A percentile compares a stretch with the other conserved stretches of the same genome.
Conservation (phyloP, 2,888 invertebrate species). For the Tinea trinotella region DNA sequence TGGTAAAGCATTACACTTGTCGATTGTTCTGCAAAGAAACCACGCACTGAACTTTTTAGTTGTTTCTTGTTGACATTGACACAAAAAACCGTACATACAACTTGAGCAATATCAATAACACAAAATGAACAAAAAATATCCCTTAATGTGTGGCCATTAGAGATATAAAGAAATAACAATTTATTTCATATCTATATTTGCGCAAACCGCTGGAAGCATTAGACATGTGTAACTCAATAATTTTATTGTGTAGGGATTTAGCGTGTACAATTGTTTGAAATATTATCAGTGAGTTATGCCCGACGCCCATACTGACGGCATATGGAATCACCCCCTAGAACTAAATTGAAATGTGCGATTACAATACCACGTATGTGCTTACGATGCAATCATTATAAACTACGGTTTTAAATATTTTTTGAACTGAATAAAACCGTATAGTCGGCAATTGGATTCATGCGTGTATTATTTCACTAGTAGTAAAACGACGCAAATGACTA, state of each 20-base stretch:
- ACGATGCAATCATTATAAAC: too few species aligned
- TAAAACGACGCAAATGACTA: too few species aligned
- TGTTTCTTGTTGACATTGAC: too few species aligned
- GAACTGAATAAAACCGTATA: too few species aligned
- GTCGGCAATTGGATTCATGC: too few species aligned
- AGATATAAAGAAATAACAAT: conserved; percentile 31
- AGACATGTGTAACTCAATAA: conserved; percentile 47
- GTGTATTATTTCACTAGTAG: too few species aligned
- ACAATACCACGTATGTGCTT: conserved; percentile 24
- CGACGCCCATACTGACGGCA: conserved; percentile 33
- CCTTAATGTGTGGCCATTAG: conserved; percentile 2
- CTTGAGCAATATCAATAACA: too few species aligned
- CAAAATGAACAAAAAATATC: not conserved
- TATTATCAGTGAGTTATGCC: conserved; percentile 43
- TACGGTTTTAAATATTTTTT: too few species aligned
- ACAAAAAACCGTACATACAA: too few species aligned
- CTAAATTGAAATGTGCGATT: conserved; percentile 24
- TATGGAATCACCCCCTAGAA: conserved; percentile 41
- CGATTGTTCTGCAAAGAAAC: too few species aligned
- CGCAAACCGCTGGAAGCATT: conserved; percentile 33
- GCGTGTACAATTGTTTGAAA: conserved; percentile 54
- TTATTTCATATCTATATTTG: conserved; percentile 63
- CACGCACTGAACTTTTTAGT: too few species aligned
- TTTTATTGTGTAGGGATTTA: conserved; percentile 48
- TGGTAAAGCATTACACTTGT: too few species aligned